Evolutionary conservation across 2,888 invertebrate genomes (phyloP).

Genomic region (Atethmia centrago): DNA sequence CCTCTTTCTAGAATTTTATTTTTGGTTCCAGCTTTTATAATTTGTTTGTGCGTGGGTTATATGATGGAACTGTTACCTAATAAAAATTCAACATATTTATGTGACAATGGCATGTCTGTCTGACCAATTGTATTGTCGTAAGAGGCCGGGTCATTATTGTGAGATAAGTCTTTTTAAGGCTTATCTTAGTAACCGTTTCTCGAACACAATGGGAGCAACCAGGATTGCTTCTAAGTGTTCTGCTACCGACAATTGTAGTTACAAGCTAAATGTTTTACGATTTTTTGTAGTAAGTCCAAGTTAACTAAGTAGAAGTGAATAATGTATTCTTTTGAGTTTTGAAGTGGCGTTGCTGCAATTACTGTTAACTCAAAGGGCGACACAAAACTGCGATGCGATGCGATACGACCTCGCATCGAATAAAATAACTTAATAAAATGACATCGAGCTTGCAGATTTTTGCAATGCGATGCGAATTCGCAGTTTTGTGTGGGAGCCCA

Average conservation of each 20-base stretch:
- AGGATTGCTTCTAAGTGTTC: constrained; percentile 72
- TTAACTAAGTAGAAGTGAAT: constrained; percentile 21
- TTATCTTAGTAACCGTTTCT: constrained; percentile 78
- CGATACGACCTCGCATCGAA: too few species aligned
- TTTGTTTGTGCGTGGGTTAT: neutral
- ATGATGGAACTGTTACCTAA: constrained; percentile 47
- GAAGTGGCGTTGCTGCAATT: constrained; percentile 26
- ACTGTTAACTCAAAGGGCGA: neutral
- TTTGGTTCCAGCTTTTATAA: neutral
- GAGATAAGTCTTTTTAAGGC: constrained; percentile 68
- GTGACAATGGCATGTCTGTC: constrained; percentile 60
- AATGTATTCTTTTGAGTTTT: constrained; percentile 39
- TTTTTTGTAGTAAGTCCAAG: constrained; percentile 48
- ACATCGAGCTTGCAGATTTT: too few species aligned
- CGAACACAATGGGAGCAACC: constrained; percentile 74
- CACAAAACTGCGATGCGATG: too few species aligned
- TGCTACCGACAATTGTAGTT: constrained; percentile 72
- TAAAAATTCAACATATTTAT: constrained; percentile 54
- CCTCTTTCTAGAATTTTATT: neutral
- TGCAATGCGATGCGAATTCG: too few species aligned
- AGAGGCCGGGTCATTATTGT: constrained; percentile 66
- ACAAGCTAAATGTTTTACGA: constrained; percentile 40
- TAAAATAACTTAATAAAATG: too few species aligned
- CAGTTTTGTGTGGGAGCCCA: too few species aligned
- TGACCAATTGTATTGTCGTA: constrained; percentile 71